Percentiles rank a stretch among this genome's conserved stretches.
phyloP scores from a whole-genome alignment of 2,888 invertebrate genomes.

The Patella caerulea region DNA sequence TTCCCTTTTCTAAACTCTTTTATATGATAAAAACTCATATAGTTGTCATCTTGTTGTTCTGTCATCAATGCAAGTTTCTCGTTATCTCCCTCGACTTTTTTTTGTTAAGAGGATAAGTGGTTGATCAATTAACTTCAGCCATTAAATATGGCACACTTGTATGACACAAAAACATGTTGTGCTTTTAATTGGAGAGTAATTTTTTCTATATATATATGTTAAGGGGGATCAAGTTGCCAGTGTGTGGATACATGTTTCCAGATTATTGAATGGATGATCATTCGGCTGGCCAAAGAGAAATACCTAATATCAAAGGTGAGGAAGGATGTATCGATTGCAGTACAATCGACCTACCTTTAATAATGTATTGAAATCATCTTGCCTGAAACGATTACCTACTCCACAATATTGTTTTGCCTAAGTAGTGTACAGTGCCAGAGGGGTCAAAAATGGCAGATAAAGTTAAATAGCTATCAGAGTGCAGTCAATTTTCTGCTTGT shows the following conservation, averaged over 20 bases:
- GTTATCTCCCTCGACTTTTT: no score
- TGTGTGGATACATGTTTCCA: background rate
- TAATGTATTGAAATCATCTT: background rate
- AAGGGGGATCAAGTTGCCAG: background rate
- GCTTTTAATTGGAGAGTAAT: no score
- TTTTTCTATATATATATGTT: no score
- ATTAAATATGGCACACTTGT: no score
- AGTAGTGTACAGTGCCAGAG: conserved; percentile 3
- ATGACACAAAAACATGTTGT: no score
- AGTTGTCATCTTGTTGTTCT: no score
- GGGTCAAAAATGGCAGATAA: background rate
- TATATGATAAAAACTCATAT: no score
- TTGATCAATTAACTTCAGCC: no score
- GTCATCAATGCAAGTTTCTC: no score
- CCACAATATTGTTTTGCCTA: background rate
- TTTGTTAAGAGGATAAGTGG: no score
- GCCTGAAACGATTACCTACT: background rate
- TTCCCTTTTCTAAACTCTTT: no score
- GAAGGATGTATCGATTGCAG: background rate
- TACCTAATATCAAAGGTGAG: conserved; percentile 4
- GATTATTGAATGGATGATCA: background rate
- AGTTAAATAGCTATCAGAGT: conserved; percentile 1
- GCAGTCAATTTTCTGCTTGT: conserved; percentile 7
- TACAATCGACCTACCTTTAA: background rate
- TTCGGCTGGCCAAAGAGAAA: conserved; percentile 4